Evolutionary conservation across 2,888 invertebrate genomes (phyloP).

Genomic region (Maniola hyperantus): DNA sequence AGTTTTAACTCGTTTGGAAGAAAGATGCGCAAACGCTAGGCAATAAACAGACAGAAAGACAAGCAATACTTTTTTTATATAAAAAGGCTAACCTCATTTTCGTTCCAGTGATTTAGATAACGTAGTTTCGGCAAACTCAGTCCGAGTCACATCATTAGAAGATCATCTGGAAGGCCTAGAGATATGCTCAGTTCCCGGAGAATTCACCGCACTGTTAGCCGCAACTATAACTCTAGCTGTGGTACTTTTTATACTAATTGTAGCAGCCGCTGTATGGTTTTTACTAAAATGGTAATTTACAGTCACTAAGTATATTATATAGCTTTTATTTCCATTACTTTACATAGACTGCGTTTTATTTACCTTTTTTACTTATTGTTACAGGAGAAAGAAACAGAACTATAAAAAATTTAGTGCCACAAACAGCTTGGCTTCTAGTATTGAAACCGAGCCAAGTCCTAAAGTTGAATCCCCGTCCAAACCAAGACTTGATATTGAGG

Average conservation of each 20-base stretch:
- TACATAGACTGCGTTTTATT: conserved; percentile 24
- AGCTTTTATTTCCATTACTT: conserved; percentile 45
- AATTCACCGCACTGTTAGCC: conserved; percentile 65
- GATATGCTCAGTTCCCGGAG: conserved; percentile 55
- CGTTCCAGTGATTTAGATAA: conserved; percentile 65
- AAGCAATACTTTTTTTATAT: background rate
- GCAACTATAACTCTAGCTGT: conserved; percentile 69
- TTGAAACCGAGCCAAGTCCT: conserved; percentile 47
- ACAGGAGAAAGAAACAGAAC: conserved; percentile 58
- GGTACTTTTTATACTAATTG: conserved; percentile 64
- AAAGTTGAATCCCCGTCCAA: conserved; percentile 51
- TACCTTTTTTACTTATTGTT: conserved; percentile 40
- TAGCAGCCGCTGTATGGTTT: conserved; percentile 59
- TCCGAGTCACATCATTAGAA: conserved; percentile 62
- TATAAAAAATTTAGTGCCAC: conserved; percentile 63
- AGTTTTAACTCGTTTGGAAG: too few species aligned
- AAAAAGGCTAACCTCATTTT: background rate
- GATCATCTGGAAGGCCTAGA: conserved; percentile 65
- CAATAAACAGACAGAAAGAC: background rate
- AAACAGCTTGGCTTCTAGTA: conserved; percentile 59
- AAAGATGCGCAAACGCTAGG: too few species aligned
- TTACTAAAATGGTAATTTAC: conserved; percentile 64
- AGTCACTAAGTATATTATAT: background rate
- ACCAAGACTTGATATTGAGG: conserved; percentile 65
- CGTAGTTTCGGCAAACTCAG: conserved; percentile 54